Evolutionary conservation across 2,797 vertebrate species (phyloP), one percentile per base, ranked within the genome.

Genomic region (Oreochromis grahami): DNA sequence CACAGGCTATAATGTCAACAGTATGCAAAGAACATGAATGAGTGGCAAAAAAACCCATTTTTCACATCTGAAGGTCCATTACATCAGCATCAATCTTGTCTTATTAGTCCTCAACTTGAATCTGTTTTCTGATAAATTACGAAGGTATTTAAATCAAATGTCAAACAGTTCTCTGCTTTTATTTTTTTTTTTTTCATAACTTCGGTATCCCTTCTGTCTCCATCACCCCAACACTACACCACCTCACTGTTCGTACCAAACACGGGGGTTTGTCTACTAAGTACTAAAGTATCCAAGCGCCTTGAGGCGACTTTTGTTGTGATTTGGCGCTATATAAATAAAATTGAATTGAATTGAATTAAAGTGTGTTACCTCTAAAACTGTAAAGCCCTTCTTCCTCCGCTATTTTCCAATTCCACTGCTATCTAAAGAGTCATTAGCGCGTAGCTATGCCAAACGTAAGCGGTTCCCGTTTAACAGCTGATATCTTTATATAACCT

Each of bases 161-260:
- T 70, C 38, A 70, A 70, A 70, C 13, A 26, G 21, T 45, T 26
- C 21, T 70, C 65, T 70, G 21, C 5, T 70, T 70, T 70, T 70
- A n/a, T 70, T 70, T 70, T 70, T 70, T 70, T 70, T 70, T 70
- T 70, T 70, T 70, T 17, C n/a, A 26, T 70, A 70, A 70, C 38
- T 70, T 43, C 36, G 1, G 38, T 10, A 70, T 21, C 60, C 7
- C 34, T 65, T 65, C 60, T 63, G 19, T 45, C 65, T 70, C 65
- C 21, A 24, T 68, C 63, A 24, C 63, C n/a, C 21, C 65, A 70
- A 26, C 14, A 70, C 65, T 17, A 70, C 38, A 17, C 38, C 41
- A 45, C 38, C 38, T 45, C 14, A 26, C 21, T 70, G 56, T 58
- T 58, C 1, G n/a, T 14, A 65, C 19, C 36, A 68, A 68, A 68